Evolutionary conservation across 1,140 invertebrate genomes (phyloP), one percentile per base, ranked within the genome.

Genomic region (Lordiphosa mommai): DNA sequence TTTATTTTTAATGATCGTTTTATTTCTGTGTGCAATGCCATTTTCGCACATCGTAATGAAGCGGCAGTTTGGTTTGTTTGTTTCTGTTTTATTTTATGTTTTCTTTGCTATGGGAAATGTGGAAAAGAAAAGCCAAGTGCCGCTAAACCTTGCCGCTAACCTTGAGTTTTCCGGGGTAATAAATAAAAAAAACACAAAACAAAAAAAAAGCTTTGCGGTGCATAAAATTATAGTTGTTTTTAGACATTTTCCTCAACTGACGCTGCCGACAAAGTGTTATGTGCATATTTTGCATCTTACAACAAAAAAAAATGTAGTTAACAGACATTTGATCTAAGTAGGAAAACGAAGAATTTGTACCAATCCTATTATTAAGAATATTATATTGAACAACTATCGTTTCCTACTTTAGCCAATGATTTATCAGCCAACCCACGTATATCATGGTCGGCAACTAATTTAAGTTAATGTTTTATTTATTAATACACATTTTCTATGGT

Each of bases 161-260:
- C 47, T 49, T 49, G 47, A 49, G 33, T 49, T 49, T 49, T 49
- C 47, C 47, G 30, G 27, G 29, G 30, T 43, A 33, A 49, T 49
- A 34, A 49, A 49, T 34, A 49, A 20, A 13, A 37, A 4, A 37
- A 14, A 34, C 2, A n/a, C 5, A 37, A 8, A 10, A 37, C n/a
- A n/a, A 37, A 34, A n/a, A 16, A n/a, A 37, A 14, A 36, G 23
- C 10, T 49, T 49, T 49, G 47, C 29, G 17, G 47, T 36, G 23
- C 23, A 27, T 27, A 27, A 27, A 27, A 27, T 27, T 27, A 27
- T 27, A 27, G 23, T 27, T 27, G 1, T 20, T 20, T 20, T 20
- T 4, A 20, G 17, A 20, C 17, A 20, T 20, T 4, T 20, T 20
- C 17, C 17, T 20, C 17, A 20, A 20, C 23, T 27, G n/a, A n/a